Percentiles rank a stretch among this genome's conserved stretches.
Conservation (phyloP, 1,140 invertebrate genomes). For the Lutraria rhynchaena region DNA sequence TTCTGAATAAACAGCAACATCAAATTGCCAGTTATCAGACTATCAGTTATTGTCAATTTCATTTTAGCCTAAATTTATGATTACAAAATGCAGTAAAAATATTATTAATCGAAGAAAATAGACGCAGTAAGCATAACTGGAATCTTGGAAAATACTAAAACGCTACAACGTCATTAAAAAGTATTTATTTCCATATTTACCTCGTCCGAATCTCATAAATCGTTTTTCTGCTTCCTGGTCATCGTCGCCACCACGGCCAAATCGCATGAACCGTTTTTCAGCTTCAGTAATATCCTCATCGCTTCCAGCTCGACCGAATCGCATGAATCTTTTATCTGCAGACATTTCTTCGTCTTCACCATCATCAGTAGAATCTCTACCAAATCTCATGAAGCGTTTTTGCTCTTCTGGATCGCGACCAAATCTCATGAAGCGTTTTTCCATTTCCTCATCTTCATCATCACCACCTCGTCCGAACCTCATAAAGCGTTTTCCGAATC, state of each 20-base stretch:
- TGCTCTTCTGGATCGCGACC: slow-evolving; percentile 53
- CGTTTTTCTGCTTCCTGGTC: slow-evolving; percentile 60
- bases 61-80: no score
- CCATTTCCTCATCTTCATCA: slow-evolving; percentile 32
- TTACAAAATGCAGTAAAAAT: no score
- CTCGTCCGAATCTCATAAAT: slow-evolving; percentile 72
- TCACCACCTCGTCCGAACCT: slow-evolving; percentile 64
- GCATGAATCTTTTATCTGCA: slow-evolving; percentile 59
- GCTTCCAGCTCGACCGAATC: slow-evolving; percentile 48
- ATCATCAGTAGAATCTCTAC: slow-evolving; percentile 44
- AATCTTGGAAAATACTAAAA: no score
- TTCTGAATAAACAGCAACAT: no score
- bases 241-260: slow-evolving; percentile 60
- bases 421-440: slow-evolving; percentile 70
- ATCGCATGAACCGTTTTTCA: slow-evolving; percentile 68
- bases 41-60: no score
- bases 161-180: no score
- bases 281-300: slow-evolving; percentile 39
- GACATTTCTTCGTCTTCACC: no score
- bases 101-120: no score
- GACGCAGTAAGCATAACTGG: no score
- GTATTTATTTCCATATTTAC: slow-evolving; percentile 49
- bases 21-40: no score
- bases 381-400: slow-evolving; percentile 70
- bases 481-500: slow-evolving; percentile 75